These are phyloP conservation scores for Picus viridis DNA, from an alignment of 2,797 vertebrate species.

Conservation along the genomic window DNA sequence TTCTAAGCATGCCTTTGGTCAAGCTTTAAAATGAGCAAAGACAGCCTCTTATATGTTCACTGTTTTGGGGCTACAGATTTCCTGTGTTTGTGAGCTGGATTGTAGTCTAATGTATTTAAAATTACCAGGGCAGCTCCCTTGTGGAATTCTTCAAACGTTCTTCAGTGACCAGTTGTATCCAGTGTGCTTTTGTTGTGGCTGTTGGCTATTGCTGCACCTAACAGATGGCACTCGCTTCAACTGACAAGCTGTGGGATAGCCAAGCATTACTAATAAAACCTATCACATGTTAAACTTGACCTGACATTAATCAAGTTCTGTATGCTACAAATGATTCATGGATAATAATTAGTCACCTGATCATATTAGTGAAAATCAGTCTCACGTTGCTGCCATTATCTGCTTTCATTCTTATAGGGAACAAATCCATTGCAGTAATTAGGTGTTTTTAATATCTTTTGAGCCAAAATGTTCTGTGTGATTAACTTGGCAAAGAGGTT, in stretches of 20 bases:
- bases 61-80: neutral
- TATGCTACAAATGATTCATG: slow-evolving; percentile 76
- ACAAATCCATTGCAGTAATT: slow-evolving; percentile 62
- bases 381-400: slow-evolving; percentile 58
- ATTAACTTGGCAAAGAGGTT: slow-evolving; percentile 58
- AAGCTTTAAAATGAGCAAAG: neutral
- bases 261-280: slow-evolving; percentile 74
- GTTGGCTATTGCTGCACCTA: slow-evolving; percentile 63
- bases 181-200: slow-evolving; percentile 60
- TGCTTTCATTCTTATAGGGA: slow-evolving; percentile 54
- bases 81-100: neutral
- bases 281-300: slow-evolving; percentile 76
- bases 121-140: neutral
- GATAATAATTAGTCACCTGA: slow-evolving; percentile 76
- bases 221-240: slow-evolving; percentile 68
- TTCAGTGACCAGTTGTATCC: slow-evolving; percentile 38
- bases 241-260: slow-evolving; percentile 72
- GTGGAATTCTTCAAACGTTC: neutral
- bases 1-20: neutral
- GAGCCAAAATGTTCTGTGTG: slow-evolving; percentile 52
- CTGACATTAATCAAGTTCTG: slow-evolving; percentile 78
- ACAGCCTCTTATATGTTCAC: fast-evolving
- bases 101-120: neutral
- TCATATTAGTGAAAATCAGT: slow-evolving; percentile 67
- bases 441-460: slow-evolving; percentile 58